Evolutionary conservation across 2,113 vertebrate species (phyloP).

Genomic region (Kobus ellipsiprymnus): DNA sequence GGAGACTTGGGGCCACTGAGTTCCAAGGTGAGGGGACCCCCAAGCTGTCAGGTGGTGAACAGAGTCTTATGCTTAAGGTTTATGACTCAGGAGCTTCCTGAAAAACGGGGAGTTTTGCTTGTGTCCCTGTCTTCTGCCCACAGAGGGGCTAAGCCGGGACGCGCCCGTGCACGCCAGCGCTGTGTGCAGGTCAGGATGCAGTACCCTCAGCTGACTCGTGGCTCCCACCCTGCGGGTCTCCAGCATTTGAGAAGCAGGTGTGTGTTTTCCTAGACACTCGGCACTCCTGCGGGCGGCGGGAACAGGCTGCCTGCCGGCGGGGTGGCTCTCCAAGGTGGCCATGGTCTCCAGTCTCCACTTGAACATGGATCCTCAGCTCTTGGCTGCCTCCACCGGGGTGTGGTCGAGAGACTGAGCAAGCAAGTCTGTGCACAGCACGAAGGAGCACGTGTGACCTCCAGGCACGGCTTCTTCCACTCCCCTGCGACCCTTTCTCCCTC

Average conservation of each 20-base stretch:
- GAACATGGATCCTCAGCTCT: background rate
- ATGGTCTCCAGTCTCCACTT: background rate
- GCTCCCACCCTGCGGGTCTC: background rate
- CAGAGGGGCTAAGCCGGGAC: accelerated
- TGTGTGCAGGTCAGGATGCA: accelerated
- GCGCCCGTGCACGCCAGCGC: accelerated
- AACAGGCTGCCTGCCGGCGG: accelerated
- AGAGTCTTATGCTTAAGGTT: background rate
- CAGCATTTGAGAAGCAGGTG: too few species aligned
- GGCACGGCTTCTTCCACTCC: background rate
- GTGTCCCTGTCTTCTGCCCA: too few species aligned
- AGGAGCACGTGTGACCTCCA: accelerated
- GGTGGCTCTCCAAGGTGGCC: background rate
- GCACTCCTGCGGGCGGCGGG: accelerated
- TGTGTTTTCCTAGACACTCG: accelerated
- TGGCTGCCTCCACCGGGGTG: background rate
- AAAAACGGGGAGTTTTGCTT: accelerated
- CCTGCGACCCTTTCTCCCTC: background rate
- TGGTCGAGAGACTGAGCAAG: background rate
- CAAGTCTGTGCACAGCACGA: accelerated
- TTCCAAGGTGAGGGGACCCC: background rate
- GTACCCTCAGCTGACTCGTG: accelerated
- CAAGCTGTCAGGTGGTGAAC: background rate
- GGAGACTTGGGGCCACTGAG: background rate
- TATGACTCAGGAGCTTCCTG: background rate